Conservation (phyloP, 2,113 vertebrate species). For the Carlito syrichta region DNA sequence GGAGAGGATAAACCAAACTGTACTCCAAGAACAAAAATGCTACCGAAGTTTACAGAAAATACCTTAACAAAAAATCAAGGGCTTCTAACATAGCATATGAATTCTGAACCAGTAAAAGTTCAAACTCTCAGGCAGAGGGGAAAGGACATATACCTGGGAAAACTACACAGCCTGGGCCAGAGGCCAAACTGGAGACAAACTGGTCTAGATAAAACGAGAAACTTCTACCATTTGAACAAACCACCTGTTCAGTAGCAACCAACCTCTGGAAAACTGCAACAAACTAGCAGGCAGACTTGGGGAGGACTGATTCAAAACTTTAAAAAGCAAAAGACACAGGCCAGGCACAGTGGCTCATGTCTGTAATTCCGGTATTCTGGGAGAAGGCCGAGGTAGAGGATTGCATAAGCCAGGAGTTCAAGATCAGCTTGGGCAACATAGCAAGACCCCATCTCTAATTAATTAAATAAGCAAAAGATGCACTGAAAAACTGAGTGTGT, state of each 20-base stretch:
- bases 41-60: background rate
- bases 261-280: background rate
- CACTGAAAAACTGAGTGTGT: background rate
- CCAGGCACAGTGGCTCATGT: too few relatives aligned
- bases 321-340: background rate
- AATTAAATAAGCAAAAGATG: background rate
- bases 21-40: background rate
- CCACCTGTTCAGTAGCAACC: background rate
- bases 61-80: background rate
- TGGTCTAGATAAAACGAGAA: background rate
- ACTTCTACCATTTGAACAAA: background rate
- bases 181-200: background rate
- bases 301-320: background rate
- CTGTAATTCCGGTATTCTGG: too few relatives aligned
- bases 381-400: too few relatives aligned
- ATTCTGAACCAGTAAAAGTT: background rate
- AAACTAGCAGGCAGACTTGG: background rate
- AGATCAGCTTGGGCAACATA: too few relatives aligned
- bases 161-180: background rate
- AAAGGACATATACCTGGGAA: background rate
- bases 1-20: background rate
- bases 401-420: too few relatives aligned
- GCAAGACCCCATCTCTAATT: too few relatives aligned
- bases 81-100: rapidly evolving
- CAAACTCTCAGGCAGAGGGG: background rate